phyloP scores from a whole-genome alignment of 2,797 vertebrate species.

The Bovichtus variegatus region DNA sequence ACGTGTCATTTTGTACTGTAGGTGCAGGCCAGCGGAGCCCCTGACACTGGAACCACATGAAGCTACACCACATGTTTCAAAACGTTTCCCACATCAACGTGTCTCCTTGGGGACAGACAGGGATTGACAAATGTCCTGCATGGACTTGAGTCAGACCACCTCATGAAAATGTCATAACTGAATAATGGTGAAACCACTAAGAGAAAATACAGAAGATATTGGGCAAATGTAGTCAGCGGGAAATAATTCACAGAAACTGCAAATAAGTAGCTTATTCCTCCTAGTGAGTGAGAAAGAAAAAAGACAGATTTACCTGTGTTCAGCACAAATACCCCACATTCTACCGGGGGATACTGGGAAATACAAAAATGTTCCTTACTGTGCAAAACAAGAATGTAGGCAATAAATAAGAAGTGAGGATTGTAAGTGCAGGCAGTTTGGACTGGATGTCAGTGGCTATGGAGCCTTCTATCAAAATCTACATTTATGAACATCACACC shows the following conservation, averaged over 20 bases:
- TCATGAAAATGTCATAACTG: not conserved
- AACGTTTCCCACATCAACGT: not conserved
- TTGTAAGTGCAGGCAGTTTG: not conserved
- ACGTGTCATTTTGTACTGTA: too few species aligned
- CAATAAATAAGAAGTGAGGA: not conserved
- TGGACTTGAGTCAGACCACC: not conserved
- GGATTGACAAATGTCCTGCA: not conserved
- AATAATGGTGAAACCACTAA: not conserved
- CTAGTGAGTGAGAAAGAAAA: not conserved
- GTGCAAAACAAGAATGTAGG: not conserved
- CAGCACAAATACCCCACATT: not conserved
- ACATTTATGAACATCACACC: not conserved
- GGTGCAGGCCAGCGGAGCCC: too few species aligned
- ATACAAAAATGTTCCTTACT: not conserved
- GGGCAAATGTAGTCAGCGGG: too few species aligned
- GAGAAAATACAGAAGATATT: too few species aligned
- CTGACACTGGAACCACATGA: too few species aligned
- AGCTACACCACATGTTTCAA: not conserved
- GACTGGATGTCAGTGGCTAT: not conserved
- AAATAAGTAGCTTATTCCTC: not conserved
- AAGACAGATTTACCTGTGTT: not conserved
- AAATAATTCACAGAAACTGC: too few species aligned
- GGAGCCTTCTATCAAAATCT: too few species aligned
- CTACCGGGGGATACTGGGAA: not conserved
- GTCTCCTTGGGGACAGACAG: not conserved